Evolutionary conservation across 2,888 invertebrate genomes (phyloP).

Genomic region (Strigamia transsilvanica): DNA sequence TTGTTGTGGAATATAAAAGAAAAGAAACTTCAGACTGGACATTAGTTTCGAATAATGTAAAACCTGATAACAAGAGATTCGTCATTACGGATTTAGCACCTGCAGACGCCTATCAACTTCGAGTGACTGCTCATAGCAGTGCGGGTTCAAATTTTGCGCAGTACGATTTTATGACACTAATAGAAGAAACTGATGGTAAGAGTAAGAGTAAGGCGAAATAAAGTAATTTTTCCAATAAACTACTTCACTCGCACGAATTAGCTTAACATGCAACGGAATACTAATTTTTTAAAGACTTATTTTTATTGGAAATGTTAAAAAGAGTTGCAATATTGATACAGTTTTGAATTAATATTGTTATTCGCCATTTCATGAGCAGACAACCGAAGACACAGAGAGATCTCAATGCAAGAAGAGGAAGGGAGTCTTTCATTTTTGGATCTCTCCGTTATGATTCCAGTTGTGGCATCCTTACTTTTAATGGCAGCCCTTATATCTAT

Average conservation of each 20-base stretch:
- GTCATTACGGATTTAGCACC: slow-evolving; percentile 55
- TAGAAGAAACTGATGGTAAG: slow-evolving; percentile 6
- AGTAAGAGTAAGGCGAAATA: neutral
- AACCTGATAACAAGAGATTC: slow-evolving; percentile 57
- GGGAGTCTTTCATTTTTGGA: slow-evolving; percentile 11
- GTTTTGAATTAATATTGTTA: too few species aligned
- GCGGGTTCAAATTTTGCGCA: slow-evolving; percentile 54
- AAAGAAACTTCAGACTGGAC: slow-evolving; percentile 56
- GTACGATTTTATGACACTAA: slow-evolving; percentile 55
- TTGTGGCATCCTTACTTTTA: neutral
- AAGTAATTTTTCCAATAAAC: too few species aligned
- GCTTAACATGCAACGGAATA: too few species aligned
- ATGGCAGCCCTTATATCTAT: slow-evolving; percentile 40
- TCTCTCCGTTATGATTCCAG: slow-evolving; percentile 31
- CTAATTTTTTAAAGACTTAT: neutral
- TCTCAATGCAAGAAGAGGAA: slow-evolving; percentile 34
- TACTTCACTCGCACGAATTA: too few species aligned
- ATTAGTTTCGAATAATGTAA: slow-evolving; percentile 59
- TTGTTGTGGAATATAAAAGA: slow-evolving; percentile 56
- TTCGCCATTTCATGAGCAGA: neutral
- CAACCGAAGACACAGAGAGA: slow-evolving; percentile 16
- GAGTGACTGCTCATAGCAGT: slow-evolving; percentile 56
- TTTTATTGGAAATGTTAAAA: neutral
- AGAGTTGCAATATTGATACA: neutral
- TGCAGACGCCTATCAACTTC: slow-evolving; percentile 53